Conservation (phyloP, 2,888 invertebrate genomes). For the Tridacna crocea region DNA sequence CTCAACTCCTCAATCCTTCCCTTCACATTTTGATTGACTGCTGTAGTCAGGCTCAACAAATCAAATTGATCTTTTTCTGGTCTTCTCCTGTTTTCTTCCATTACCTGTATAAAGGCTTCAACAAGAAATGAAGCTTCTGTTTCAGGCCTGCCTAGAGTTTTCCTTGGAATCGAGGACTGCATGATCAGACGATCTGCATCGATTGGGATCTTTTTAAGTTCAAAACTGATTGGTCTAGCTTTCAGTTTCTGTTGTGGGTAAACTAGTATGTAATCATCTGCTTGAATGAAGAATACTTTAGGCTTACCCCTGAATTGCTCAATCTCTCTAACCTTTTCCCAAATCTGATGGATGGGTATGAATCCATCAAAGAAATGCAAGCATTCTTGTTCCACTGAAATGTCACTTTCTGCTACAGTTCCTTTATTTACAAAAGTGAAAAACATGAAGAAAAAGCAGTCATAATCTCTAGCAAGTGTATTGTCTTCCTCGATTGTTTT, state of each 20-base stretch:
- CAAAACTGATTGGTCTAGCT: not conserved
- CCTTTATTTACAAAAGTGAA: not conserved
- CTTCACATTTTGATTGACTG: not conserved
- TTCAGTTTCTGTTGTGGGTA: not conserved
- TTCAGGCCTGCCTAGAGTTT: not conserved
- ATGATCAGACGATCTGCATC: constrained; percentile 20
- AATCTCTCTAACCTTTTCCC: not conserved
- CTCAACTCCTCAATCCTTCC: not conserved
- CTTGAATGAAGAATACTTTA: constrained; percentile 12
- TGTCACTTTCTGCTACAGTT: not conserved
- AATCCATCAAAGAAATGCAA: constrained; percentile 2
- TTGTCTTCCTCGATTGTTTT: not conserved
- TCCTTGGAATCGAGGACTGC: constrained; percentile 7
- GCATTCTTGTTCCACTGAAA: not conserved
- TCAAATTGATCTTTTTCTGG: not conserved
- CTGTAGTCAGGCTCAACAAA: not conserved
- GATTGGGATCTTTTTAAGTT: not conserved
- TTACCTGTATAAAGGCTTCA: constrained; percentile 4
- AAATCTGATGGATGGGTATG: constrained; percentile 1
- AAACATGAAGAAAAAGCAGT: constrained; percentile 24
- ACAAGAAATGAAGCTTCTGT: constrained; percentile 5
- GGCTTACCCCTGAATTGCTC: constrained; percentile 3
- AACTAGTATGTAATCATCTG: not conserved
- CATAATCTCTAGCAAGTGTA: not conserved
- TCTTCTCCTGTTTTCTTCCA: not conserved